Evolutionary conservation across 2,113 vertebrate genomes (phyloP).

Genomic region (Malurus melanocephalus): DNA sequence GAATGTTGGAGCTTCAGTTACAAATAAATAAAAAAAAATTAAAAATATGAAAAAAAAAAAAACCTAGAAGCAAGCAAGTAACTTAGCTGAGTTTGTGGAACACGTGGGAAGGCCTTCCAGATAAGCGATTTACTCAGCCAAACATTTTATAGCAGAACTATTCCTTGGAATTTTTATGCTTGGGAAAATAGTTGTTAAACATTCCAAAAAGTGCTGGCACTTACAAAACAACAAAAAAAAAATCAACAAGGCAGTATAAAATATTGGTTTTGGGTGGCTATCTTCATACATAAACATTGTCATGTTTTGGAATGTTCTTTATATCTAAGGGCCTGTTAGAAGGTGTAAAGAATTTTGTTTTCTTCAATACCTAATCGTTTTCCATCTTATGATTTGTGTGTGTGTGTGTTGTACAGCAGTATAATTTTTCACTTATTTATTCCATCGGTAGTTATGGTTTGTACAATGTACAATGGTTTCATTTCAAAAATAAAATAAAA

Average conservation of each 20-base stretch:
- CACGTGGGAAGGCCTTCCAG: constrained; percentile 45
- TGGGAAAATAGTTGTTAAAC: constrained; percentile 70
- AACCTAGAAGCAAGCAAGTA: constrained; percentile 46
- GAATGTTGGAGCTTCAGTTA: constrained; percentile 65
- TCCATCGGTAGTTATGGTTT: constrained; percentile 96
- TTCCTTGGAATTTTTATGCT: constrained; percentile 67
- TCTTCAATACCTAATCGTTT: constrained; percentile 70
- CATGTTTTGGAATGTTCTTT: constrained; percentile 73
- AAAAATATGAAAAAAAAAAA: not conserved
- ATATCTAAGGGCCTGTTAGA: constrained; percentile 73
- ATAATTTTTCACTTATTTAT: constrained; percentile 98
- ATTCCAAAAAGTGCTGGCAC: constrained; percentile 81
- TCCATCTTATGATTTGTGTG: constrained; percentile 78
- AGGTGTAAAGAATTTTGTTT: constrained; percentile 73
- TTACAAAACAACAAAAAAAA: constrained; percentile 58
- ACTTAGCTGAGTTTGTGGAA: constrained; percentile 57
- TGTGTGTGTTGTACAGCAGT: constrained; percentile 90
- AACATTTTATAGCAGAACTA: constrained; percentile 66
- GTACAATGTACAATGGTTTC: constrained; percentile 90
- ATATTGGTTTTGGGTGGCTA: constrained; percentile 55
- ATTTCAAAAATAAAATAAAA: constrained; percentile 82
- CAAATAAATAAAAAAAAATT: constrained; percentile 3
- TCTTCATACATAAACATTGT: constrained; percentile 59
- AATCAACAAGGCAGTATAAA: constrained; percentile 56
- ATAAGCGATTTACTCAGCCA: constrained; percentile 60